Percentiles rank a stretch among this genome's conserved stretches.
Evolutionary conservation across 2,888 invertebrate species (phyloP).

Genomic region (Eristalinus sepulchralis): DNA sequence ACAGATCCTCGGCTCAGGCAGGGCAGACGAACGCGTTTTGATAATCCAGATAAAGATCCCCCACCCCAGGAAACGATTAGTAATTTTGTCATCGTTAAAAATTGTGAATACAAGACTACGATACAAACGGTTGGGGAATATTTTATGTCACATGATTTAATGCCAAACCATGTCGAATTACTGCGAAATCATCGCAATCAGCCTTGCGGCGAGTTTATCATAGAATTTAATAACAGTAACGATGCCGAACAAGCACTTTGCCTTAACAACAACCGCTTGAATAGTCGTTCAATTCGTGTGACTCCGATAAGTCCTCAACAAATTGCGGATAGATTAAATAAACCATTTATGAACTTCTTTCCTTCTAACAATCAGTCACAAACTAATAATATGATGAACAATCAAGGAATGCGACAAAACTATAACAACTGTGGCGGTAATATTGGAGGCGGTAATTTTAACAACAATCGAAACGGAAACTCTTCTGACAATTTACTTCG

Average conservation of each 20-base stretch:
- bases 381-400: conserved; percentile 59
- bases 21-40: conserved; percentile 52
- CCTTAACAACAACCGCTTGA: conserved; percentile 81
- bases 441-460: neutral
- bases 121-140: conserved; percentile 91
- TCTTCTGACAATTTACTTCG: conserved; percentile 16
- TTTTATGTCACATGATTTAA: conserved; percentile 88
- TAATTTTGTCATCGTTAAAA: conserved; percentile 88
- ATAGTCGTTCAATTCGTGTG: conserved; percentile 76
- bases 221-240: conserved; percentile 88
- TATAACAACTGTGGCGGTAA: conserved; percentile 34
- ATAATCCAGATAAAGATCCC: conserved; percentile 39
- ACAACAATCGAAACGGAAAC: conserved; percentile 40
- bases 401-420: conserved; percentile 32
- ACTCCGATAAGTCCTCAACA: conserved; percentile 83
- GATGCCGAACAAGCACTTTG: conserved; percentile 84
- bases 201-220: conserved; percentile 92
- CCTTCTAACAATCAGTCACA: conserved; percentile 73
- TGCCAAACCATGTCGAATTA: conserved; percentile 89
- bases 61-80: conserved; percentile 73
- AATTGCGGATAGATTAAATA: conserved; percentile 82
- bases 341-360: conserved; percentile 78
- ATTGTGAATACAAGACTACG: conserved; percentile 88
- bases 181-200: conserved; percentile 87
- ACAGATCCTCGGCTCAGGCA: conserved; percentile 74